Base-by-base conservation (phyloP, 2,113 vertebrate genomes). In the Hippopotamus amphibius region DNA sequence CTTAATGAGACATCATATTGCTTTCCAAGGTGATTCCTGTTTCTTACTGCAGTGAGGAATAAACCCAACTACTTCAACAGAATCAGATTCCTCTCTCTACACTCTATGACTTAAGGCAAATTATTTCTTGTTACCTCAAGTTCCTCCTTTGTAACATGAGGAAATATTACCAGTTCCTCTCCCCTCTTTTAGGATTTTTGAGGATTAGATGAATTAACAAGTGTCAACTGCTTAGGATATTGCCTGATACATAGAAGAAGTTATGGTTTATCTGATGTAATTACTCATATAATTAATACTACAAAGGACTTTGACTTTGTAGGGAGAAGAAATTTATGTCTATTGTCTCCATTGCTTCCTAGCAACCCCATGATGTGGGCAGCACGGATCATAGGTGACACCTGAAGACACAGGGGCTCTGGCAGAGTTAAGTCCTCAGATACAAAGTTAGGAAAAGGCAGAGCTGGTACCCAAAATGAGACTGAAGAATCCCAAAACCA, bases 261-360 rank as follows among this genome's bases (percentile, higher is more conserved):
- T 22, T 74, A 7, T 46, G 41, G 7, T 74, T 46, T 28, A 46
- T 41, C 71, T 5, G 14, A 0, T 14, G 71, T 46, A 74, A 74
- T 74, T 74, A 46, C 71, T 74, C 26, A 74, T 15, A 43, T 24
- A 13, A 46, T 74, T 46, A 24, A 46, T 46, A 74, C 1, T 74
- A 15, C 24, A 74, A 74, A 24, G 13, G 41, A 74, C 71, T 72
- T 72, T 16, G 71, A 74, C 71, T 46, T 46, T 41, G 26, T 26
- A 74, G 71, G 71, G 71, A 46, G 43, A 74, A 74, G 0, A 3
- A 74, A 46, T 1, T 0, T 46, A 28, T 46, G 71, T 46, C 41
- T 0, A 0, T 43, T 71, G 21, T 41, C 9, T 71, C 68, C 0
- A 1, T 28, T 74, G 69, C 14, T 16, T 28, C 24, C 24, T 41